A percentile compares a stretch with the other conserved stretches of the same genome.
These are phyloP conservation scores for Exephanes ischioxanthus DNA, from an alignment of 2,888 invertebrate genomes.

Conservation along the genomic window DNA sequence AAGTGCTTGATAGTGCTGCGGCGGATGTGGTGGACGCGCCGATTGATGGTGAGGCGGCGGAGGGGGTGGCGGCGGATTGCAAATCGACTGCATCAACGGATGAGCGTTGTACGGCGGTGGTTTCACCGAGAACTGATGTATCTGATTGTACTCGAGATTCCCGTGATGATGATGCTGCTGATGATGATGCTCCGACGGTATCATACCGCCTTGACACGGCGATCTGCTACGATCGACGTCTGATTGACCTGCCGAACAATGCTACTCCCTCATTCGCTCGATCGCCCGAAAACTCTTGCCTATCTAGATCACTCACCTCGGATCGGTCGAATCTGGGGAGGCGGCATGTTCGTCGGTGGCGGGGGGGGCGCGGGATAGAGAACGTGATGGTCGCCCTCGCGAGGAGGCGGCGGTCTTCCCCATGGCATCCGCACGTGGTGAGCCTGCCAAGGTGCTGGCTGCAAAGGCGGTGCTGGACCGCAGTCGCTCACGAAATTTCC, in stretches of 20 bases:
- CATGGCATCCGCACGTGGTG: slow-evolving; percentile 79
- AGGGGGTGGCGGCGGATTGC: slow-evolving; percentile 81
- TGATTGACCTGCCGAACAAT: slow-evolving; percentile 72
- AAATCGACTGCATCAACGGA: slow-evolving; percentile 80
- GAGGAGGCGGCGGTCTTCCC: slow-evolving; percentile 79
- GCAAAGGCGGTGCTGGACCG: slow-evolving; percentile 68
- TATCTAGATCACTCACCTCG: slow-evolving; percentile 72
- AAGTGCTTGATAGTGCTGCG: slow-evolving; percentile 76
- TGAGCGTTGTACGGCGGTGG: slow-evolving; percentile 77
- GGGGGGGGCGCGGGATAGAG: slow-evolving; percentile 68
- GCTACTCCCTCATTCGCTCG: slow-evolving; percentile 51
- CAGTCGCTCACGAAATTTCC: slow-evolving; percentile 78
- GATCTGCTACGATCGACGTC: slow-evolving; percentile 77
- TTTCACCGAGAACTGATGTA: slow-evolving; percentile 76
- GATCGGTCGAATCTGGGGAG: slow-evolving; percentile 80
- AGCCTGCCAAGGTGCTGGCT: slow-evolving; percentile 79
- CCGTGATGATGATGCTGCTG: slow-evolving; percentile 71
- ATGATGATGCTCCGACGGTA: slow-evolving; percentile 36
- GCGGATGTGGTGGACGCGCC: slow-evolving; percentile 73
- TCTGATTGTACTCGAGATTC: slow-evolving; percentile 78
- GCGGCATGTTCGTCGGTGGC: slow-evolving; percentile 82
- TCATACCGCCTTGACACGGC: slow-evolving; percentile 70
- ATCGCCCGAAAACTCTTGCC: not conserved
- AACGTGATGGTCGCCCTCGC: slow-evolving; percentile 76
- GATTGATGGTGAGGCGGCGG: slow-evolving; percentile 77